phyloP scores from a whole-genome alignment of 2,888 invertebrate species.

The Hypena proboscidalis region DNA sequence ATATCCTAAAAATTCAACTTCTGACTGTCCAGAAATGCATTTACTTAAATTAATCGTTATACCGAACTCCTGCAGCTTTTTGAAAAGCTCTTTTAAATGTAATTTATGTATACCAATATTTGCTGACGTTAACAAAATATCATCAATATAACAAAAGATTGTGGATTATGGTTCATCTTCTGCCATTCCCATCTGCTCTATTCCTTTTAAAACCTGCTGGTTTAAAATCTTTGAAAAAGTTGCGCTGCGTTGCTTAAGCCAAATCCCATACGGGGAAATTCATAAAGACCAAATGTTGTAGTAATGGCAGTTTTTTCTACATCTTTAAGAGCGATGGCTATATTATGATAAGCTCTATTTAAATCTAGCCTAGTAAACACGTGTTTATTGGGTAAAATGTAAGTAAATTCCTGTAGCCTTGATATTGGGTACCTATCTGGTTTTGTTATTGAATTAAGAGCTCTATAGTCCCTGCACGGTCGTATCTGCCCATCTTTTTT shows the following conservation, averaged over 20 bases:
- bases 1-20: conserved; percentile 13
- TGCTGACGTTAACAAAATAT: conserved; percentile 1
- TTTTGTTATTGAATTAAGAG: conserved; percentile 49
- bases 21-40: conserved; percentile 2
- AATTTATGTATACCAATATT: not conserved
- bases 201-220: no score
- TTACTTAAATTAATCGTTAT: conserved; percentile 8
- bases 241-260: conserved; percentile 7
- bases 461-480: conserved; percentile 60
- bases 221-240: conserved; percentile 10
- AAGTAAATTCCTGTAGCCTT: conserved; percentile 7
- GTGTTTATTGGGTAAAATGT: not conserved
- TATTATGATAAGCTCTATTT: conserved; percentile 4
- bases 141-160: conserved; percentile 7
- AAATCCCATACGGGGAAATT: conserved; percentile 9
- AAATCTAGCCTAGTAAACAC: conserved; percentile 4
- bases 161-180: no score
- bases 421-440: conserved; percentile 32
- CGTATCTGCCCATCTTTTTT: conserved; percentile 35
- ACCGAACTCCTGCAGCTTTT: conserved; percentile 1
- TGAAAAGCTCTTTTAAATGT: conserved; percentile 6
- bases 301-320: conserved; percentile 15
- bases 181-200: no score
- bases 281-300: conserved; percentile 7
- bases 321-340: conserved; percentile 1